Base-by-base conservation (phyloP, 2,888 invertebrate species). In the Agriopis aurantiaria region DNA sequence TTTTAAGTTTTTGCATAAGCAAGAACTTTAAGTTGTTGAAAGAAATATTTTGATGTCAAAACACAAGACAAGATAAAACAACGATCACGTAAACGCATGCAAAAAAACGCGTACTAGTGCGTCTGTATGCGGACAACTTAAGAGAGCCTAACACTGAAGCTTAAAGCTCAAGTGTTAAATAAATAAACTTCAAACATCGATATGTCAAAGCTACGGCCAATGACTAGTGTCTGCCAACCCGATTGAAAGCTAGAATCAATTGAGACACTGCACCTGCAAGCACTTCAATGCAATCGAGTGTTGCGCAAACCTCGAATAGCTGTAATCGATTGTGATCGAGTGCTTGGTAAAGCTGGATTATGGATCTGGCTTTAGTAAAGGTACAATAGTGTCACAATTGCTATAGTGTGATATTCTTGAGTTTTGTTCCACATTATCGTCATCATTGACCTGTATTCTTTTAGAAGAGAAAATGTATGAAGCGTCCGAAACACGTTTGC, bases 311-410 rank as follows among this genome's bases (percentile, higher is more conserved):
- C 84, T 80, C 61, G 52, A 58, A 45, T 62, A 68, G 56, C 23
- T 45, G 45, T 75, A 76, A 78, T 79, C 78, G 79, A 84, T 82
- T 79, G 69, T 69, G 72, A 79, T 80, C 61, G 75, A 84, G 82
- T 76, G 75, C 62, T 78, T 53, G 69, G 75, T 74, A 77, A 80
- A 80, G 67, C 72, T 71, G 53, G 75, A 76, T 76, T 73, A 76
- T 49, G n/a, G n/a, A 10, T 51, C 65, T 68, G 65, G 67, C 59
- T 56, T 48, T 57, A 10, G 55, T 12, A 11, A 8, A 56, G 43
- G 8, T 43, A 43, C 9, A 14, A 56, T 14, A 41, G n/a, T 57
- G 23, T 23, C 23, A 23, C 23, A 8, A 17, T 14, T 51, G 17
- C 7, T 12, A 48, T 33, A 33, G 33, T 33, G 33, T 33, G 5